Evolutionary conservation across 2,797 vertebrate genomes (phyloP).

Genomic region (Threskiornis aethiopicus): DNA sequence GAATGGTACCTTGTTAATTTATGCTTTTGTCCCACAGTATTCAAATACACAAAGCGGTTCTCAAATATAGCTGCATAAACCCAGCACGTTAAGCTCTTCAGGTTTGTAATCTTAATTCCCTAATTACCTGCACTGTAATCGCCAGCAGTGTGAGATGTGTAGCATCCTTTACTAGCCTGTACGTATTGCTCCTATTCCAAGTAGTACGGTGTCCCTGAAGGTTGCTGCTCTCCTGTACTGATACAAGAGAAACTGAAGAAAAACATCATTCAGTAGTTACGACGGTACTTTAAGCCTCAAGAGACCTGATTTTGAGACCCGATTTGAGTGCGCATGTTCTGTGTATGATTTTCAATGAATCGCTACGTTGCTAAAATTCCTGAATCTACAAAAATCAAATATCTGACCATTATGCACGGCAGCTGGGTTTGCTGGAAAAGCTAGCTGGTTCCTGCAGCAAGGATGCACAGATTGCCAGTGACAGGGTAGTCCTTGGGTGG

Average conservation of each 20-base stretch:
- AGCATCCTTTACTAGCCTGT: not conserved
- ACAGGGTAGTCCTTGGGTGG: not conserved
- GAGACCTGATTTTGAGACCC: not conserved
- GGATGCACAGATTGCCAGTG: not conserved
- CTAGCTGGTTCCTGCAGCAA: not conserved
- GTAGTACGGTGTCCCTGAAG: not conserved
- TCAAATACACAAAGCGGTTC: not conserved
- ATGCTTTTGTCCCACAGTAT: not conserved
- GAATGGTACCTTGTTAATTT: not conserved
- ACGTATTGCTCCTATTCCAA: not conserved
- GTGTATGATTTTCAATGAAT: not conserved
- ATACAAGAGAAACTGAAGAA: not conserved
- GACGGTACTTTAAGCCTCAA: not conserved
- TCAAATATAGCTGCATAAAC: not conserved
- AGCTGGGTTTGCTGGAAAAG: not conserved
- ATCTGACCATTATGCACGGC: not conserved
- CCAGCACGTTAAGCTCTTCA: not conserved
- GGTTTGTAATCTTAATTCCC: not conserved
- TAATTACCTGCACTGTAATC: not conserved
- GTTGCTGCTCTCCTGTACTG: not conserved
- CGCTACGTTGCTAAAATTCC: not conserved
- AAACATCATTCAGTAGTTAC: not conserved
- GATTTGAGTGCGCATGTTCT: not conserved
- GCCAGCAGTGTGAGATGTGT: not conserved
- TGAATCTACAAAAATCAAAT: not conserved